These are phyloP conservation scores for Chelonia mydas DNA, from an alignment of 2,797 vertebrate genomes.

Conservation along the genomic window DNA sequence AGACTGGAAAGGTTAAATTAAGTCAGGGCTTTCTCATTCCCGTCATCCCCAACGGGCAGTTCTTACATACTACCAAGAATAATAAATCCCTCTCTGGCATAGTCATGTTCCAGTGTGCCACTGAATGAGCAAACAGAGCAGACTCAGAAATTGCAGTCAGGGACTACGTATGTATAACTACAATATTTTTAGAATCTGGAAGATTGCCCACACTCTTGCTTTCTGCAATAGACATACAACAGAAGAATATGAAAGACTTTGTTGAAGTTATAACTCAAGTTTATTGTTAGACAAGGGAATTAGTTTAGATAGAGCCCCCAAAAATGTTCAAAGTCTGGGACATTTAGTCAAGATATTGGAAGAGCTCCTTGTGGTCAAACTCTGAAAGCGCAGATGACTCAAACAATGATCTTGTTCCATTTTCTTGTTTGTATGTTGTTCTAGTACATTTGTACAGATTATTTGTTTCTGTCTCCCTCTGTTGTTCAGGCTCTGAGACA, in stretches of 20 bases:
- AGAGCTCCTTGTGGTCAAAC: conserved; percentile 71
- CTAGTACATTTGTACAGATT: background rate
- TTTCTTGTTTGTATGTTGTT: conserved; percentile 36
- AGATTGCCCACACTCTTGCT: background rate
- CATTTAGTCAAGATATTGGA: conserved; percentile 32
- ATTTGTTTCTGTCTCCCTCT: conserved; percentile 66
- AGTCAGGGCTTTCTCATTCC: conserved; percentile 1
- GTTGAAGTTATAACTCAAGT: background rate
- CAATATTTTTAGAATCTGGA: background rate
- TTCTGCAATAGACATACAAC: conserved; percentile 19
- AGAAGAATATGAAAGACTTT: background rate
- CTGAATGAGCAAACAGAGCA: background rate
- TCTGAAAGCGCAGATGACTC: conserved; percentile 57
- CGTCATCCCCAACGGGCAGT: background rate
- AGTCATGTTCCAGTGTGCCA: background rate
- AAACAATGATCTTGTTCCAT: conserved; percentile 49
- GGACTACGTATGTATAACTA: background rate
- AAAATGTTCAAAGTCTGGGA: background rate
- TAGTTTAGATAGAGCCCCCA: conserved; percentile 13
- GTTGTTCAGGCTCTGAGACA: conserved; percentile 46
- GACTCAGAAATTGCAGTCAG: background rate
- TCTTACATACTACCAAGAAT: conserved; percentile 16
- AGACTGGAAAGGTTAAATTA: conserved; percentile 21
- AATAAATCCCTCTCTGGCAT: conserved; percentile 20
- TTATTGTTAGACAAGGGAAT: background rate